These are phyloP conservation scores for Melitaea cinxia DNA, from an alignment of 1,140 invertebrate genomes.

Conservation along the genomic window DNA sequence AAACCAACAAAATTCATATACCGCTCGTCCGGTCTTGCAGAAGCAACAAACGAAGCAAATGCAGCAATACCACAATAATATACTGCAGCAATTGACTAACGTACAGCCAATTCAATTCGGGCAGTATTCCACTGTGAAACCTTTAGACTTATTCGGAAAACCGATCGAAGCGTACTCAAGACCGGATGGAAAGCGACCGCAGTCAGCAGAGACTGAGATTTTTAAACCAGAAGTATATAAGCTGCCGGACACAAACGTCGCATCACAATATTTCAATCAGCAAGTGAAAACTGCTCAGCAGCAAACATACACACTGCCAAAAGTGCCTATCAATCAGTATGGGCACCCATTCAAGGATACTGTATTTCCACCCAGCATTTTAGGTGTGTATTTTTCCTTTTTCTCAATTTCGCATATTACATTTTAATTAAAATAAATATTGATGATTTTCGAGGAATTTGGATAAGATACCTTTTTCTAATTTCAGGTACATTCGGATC, in stretches of 20 bases:
- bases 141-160: constrained; percentile 63
- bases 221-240: constrained; percentile 71
- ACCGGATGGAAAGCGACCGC: constrained; percentile 57
- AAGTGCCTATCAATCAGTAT: constrained; percentile 34
- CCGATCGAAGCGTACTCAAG: constrained; percentile 59
- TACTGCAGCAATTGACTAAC: constrained; percentile 66
- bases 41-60: constrained; percentile 63
- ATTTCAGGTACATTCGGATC: constrained; percentile 78
- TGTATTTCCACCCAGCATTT: constrained; percentile 63
- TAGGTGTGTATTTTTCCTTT: constrained; percentile 55
- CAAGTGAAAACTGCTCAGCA: constrained; percentile 71
- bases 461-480: constrained; percentile 7
- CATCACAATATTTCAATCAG: constrained; percentile 55
- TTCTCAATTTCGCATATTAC: neutral
- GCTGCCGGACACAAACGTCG: constrained; percentile 58
- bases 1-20: constrained; percentile 64
- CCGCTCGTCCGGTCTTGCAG: constrained; percentile 54
- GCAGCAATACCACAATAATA: constrained; percentile 55
- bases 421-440: no score
- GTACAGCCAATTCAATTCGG: constrained; percentile 68
- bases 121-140: constrained; percentile 66
- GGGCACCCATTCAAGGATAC: constrained; percentile 63
- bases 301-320: constrained; percentile 28
- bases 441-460: constrained; percentile 1
- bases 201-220: constrained; percentile 56